phyloP scores from a whole-genome alignment of 2,113 vertebrate genomes.

The Caretta caretta region DNA sequence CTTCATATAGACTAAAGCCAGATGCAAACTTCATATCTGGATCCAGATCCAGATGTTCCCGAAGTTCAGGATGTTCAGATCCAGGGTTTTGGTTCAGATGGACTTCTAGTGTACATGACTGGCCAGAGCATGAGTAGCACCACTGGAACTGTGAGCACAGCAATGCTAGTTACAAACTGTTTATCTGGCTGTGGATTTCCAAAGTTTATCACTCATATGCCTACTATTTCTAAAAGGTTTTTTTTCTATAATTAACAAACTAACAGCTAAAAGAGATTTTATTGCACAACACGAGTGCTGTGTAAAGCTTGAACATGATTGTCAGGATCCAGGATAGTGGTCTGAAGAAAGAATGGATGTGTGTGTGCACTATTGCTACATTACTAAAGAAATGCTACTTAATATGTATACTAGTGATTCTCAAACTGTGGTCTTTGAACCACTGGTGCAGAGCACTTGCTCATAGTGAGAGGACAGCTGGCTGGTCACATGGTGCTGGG shows the following conservation, averaged over 20 bases:
- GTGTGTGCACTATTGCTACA: neutral
- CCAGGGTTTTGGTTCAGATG: neutral
- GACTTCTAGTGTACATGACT: rapidly evolving
- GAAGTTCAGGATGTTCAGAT: neutral
- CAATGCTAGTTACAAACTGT: neutral
- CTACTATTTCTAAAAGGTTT: neutral
- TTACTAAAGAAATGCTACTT: neutral
- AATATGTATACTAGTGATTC: neutral
- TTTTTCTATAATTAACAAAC: neutral
- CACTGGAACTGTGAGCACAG: neutral
- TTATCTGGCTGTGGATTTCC: neutral
- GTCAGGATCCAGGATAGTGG: neutral
- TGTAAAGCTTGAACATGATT: neutral
- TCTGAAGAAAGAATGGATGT: rapidly evolving
- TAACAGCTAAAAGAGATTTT: neutral
- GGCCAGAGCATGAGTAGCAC: neutral
- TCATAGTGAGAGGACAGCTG: neutral
- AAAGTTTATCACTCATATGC: neutral
- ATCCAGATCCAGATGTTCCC: neutral
- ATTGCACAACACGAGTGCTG: neutral
- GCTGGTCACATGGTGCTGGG: neutral
- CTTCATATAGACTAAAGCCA: neutral
- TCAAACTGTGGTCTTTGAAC: neutral
- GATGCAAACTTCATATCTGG: neutral
- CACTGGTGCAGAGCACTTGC: neutral